A percentile compares a stretch with the other conserved stretches of the same genome.
Evolutionary conservation across 2,888 invertebrate species (phyloP).

Genomic region (Scaptodrosophila latifasciaeformis): DNA sequence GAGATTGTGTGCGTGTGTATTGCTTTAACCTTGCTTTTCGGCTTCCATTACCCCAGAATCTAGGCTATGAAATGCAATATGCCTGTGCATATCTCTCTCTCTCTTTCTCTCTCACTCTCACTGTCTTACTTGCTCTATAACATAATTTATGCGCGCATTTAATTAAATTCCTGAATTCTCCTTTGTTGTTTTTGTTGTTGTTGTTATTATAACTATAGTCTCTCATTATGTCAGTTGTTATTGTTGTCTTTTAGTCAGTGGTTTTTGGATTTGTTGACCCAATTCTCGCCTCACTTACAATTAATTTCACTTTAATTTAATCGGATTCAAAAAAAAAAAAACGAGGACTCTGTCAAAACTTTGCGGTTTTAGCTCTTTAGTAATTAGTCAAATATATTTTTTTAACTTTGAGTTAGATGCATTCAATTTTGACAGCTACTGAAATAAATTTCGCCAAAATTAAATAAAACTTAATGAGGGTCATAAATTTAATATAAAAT

Average conservation of each 20-base stretch:
- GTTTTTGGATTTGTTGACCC: background rate
- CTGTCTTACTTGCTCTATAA: too few relatives aligned
- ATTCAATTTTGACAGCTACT: too few relatives aligned
- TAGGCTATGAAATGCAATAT: conserved; percentile 2
- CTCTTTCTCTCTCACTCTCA: too few relatives aligned
- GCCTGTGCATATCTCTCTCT: conserved; percentile 43
- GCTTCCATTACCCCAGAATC: conserved; percentile 7
- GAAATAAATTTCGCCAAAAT: too few relatives aligned
- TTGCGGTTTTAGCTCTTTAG: too few relatives aligned
- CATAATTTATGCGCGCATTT: conserved; percentile 65
- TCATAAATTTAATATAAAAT: too few relatives aligned
- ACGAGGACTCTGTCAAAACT: too few relatives aligned
- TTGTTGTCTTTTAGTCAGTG: background rate
- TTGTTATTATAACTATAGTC: background rate
- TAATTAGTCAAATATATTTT: too few relatives aligned
- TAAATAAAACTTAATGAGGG: too few relatives aligned
- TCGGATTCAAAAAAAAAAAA: background rate
- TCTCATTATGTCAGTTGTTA: too few relatives aligned
- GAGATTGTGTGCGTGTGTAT: background rate
- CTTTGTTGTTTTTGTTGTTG: background rate
- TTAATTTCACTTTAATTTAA: conserved; percentile 2
- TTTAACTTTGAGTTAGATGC: too few relatives aligned
- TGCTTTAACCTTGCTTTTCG: conserved; percentile 10
- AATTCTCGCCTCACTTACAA: background rate
- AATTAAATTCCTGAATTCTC: conserved; percentile 64